A percentile compares a stretch with the other conserved stretches of the same genome.
Evolutionary conservation across 2,888 invertebrate species (phyloP).

Genomic region (Drosophila putrida): DNA sequence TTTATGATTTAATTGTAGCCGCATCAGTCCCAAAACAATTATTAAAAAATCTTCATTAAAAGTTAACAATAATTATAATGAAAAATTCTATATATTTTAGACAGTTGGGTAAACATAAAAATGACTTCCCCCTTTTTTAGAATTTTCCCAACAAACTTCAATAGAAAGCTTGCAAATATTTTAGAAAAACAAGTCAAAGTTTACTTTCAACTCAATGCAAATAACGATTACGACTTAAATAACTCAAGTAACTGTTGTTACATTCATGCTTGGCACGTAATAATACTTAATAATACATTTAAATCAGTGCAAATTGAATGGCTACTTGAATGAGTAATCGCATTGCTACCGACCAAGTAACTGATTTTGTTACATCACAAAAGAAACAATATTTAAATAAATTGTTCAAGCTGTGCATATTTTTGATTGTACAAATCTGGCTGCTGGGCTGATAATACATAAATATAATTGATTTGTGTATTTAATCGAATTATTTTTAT

Average conservation of each 20-base stretch:
- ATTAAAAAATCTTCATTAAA: background rate
- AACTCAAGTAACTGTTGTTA: background rate
- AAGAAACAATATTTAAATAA: background rate
- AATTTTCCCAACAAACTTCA: background rate
- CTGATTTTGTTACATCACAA: constrained; percentile 6
- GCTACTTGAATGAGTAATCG: constrained; percentile 13
- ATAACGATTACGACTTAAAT: background rate
- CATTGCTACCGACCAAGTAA: background rate
- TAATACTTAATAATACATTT: background rate
- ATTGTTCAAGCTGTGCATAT: background rate
- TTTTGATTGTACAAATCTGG: background rate
- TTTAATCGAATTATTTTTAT: too few species aligned
- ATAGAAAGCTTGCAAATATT: background rate
- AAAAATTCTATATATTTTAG: too few species aligned
- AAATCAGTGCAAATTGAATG: constrained; percentile 23
- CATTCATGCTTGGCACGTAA: background rate
- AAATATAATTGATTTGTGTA: background rate
- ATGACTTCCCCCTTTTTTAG: background rate
- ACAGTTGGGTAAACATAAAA: too few species aligned
- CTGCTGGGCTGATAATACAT: background rate
- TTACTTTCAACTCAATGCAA: background rate
- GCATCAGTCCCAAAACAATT: too few species aligned
- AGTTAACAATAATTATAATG: background rate
- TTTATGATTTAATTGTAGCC: too few species aligned
- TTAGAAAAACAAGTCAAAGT: background rate